Percentiles rank a stretch among this genome's conserved stretches.
phyloP scores from a whole-genome alignment of 2,797 vertebrate genomes.

The Takifugu ocellatus region DNA sequence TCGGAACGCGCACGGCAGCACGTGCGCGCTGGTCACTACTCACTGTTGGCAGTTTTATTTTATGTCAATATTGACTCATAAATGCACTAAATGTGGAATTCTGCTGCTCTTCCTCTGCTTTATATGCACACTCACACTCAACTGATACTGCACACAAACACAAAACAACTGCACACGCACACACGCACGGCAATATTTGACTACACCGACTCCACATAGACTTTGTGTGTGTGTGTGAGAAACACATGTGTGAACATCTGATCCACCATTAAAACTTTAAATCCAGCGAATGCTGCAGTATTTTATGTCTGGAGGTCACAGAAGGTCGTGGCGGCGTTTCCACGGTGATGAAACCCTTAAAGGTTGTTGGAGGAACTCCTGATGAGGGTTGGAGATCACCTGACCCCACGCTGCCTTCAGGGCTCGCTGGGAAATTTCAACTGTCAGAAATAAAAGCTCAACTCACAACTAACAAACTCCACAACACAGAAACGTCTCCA shows the following conservation, averaged over 20 bases:
- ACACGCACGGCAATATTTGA: slow-evolving; percentile 38
- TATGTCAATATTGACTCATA: slow-evolving; percentile 39
- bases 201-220: not conserved
- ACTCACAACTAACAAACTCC: too few relatives aligned
- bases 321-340: too few relatives aligned
- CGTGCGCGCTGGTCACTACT: slow-evolving; percentile 43
- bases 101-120: slow-evolving; percentile 22
- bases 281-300: too few relatives aligned
- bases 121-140: slow-evolving; percentile 15
- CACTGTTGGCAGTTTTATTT: slow-evolving; percentile 53
- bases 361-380: too few relatives aligned
- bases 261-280: too few relatives aligned
- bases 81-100: slow-evolving; percentile 32
- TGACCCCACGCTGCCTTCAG: too few relatives aligned
- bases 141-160: slow-evolving; percentile 55
- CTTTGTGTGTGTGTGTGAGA: not conserved
- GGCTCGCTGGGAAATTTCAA: too few relatives aligned
- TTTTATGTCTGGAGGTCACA: too few relatives aligned
- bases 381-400: too few relatives aligned
- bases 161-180: slow-evolving; percentile 60
- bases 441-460: too few relatives aligned
- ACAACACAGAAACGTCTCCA: too few relatives aligned
- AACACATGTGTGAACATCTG: not conserved
- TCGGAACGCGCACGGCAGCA: slow-evolving; percentile 52
- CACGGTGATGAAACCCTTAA: too few relatives aligned